Evolutionary conservation across 2,888 invertebrate species (phyloP), one percentile per base, ranked within the genome.

Genomic region (Strigamia crassipes): DNA sequence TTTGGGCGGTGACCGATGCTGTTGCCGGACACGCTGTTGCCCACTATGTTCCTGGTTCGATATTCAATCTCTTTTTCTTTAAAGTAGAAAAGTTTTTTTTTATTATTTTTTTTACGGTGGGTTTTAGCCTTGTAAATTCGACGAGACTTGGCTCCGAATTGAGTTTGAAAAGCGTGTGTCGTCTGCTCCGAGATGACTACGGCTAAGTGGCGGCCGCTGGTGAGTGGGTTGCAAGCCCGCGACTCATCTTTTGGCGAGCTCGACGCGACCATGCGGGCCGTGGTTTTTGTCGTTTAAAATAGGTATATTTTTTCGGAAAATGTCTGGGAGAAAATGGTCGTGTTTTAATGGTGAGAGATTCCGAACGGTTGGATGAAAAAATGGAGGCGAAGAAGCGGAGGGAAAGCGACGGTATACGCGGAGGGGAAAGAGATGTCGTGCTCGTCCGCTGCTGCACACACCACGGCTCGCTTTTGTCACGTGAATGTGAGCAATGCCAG

Each of bases 401-500:
- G 73, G 73, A 73, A 73, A 73, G 31, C 31, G 12, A 27, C 73
- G 73, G 18, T 73, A 15, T 56, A 18, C 18, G 1, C 27, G 27
- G 31, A 73, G 73, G 73, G 73, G 73, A 73, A 73, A 73, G 73
- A 73, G 73, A 73, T 27, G 73, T 73, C 73, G 73, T 73, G 79
- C 42, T 78, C n/a, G 79, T 78, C 79, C 41, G 79, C 42, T 78
- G 79, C 38, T 78, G 79, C 42, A 31, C 73, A 13, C 51, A 27
- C 73, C 73, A 73, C 73, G 73, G 73, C n/a, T 73, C 73, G 73
- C 73, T 73, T 73, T 73, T 73, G 73, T 73, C 73, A 73, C 73
- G 73, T 73, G 73, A 73, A 31, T 73, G 34, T 81, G 81, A 81
- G 34, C 61, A 81, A 81, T 66, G 41, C 81, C 81, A 81, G 81